These are phyloP conservation scores for Leistus spinibarbis DNA, from an alignment of 2,888 invertebrate genomes.

Conservation along the genomic window DNA sequence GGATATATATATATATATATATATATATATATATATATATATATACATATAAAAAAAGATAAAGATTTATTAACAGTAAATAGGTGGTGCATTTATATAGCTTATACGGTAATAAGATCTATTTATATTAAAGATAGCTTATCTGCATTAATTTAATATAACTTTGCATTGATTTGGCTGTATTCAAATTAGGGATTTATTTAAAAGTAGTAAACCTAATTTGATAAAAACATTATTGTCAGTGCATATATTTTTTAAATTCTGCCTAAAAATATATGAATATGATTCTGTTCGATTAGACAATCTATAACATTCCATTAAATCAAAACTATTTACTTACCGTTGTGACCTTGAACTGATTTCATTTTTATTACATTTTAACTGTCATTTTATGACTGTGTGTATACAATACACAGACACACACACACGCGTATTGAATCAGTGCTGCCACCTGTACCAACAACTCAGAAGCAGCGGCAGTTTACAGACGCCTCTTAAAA, in stretches of 20 bases:
- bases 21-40: too few species aligned
- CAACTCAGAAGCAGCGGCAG: background rate
- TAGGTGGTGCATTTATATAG: too few species aligned
- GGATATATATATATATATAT: too few species aligned
- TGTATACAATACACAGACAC: constrained; percentile 10
- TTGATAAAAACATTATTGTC: too few species aligned
- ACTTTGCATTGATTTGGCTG: too few species aligned
- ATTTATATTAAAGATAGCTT: too few species aligned
- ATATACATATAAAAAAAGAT: too few species aligned
- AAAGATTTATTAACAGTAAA: too few species aligned
- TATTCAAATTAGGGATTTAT: too few species aligned
- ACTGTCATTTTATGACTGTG: constrained; percentile 27
- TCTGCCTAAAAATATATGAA: background rate
- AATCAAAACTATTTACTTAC: constrained; percentile 3
- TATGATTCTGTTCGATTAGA: background rate
- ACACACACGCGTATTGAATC: constrained; percentile 9
- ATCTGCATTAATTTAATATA: too few species aligned
- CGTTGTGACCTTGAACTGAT: constrained; percentile 30
- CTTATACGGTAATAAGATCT: too few species aligned
- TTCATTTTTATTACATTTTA: constrained; percentile 30
- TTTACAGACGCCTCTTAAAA: constrained; percentile 49
- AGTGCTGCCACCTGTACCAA: constrained; percentile 15
- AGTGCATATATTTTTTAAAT: background rate
- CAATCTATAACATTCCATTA: background rate
- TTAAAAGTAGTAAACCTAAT: too few species aligned